phyloP scores from a whole-genome alignment of 2,113 vertebrate species.

The Cyphomyrus discorhynchus region DNA sequence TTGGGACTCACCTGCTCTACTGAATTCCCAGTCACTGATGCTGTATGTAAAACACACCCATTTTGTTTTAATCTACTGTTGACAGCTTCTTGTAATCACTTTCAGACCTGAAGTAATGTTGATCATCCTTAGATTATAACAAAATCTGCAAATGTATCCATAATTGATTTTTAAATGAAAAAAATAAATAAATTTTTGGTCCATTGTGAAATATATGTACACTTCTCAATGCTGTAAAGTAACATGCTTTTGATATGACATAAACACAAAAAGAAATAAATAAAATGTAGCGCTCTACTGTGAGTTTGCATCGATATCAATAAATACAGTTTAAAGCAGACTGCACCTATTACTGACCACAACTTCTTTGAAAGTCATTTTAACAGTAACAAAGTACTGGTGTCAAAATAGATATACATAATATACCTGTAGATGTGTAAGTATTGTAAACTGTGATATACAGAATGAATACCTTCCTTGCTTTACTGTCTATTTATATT shows the following conservation, averaged over 20 bases:
- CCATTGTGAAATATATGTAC: constrained; percentile 1
- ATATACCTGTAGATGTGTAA: background rate
- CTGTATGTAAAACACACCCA: background rate
- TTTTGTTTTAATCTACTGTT: background rate
- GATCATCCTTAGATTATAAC: background rate
- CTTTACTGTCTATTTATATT: background rate
- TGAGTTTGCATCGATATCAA: constrained; percentile 1
- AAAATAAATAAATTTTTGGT: background rate
- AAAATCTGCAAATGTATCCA: background rate
- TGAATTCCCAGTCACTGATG: background rate
- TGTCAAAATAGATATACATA: background rate
- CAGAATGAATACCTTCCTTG: background rate
- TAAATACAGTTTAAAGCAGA: constrained; percentile 6
- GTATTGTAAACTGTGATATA: background rate
- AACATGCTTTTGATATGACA: constrained; percentile 16
- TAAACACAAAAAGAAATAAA: background rate
- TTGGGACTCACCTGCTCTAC: background rate
- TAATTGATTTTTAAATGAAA: background rate
- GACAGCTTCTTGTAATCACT: background rate
- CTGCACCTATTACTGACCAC: background rate
- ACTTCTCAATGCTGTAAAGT: background rate
- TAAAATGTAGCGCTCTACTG: constrained; percentile 1
- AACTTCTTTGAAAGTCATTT: background rate
- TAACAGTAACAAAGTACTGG: background rate
- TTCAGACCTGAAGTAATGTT: background rate